A percentile compares a stretch with the other conserved stretches of the same genome.
These are phyloP conservation scores for Ochotona curzoniae DNA, from an alignment of 2,113 vertebrate species.

Conservation along the genomic window DNA sequence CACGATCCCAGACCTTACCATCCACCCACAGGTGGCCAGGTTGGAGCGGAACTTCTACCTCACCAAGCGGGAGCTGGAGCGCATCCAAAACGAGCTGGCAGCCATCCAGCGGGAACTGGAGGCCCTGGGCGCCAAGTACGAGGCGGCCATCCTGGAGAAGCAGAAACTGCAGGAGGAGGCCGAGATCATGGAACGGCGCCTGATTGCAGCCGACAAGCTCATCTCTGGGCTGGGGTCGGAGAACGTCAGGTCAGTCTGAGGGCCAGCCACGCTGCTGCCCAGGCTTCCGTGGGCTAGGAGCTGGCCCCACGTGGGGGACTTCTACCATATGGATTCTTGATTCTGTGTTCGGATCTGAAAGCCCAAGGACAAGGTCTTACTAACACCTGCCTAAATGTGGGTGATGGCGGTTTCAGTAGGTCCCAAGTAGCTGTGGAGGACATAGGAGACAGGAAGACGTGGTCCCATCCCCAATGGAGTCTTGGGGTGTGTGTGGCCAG, in stretches of 20 bases:
- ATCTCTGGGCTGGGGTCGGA: conserved; percentile 96
- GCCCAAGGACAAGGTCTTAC: rapidly evolving
- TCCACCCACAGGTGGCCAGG: conserved; percentile 89
- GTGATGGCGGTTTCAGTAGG: too few species aligned
- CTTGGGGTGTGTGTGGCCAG: not conserved
- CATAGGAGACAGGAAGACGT: not conserved
- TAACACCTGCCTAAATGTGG: too few species aligned
- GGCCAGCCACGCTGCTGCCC: rapidly evolving
- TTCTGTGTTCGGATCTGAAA: not conserved
- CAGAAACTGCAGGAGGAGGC: conserved; percentile 94
- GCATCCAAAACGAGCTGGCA: conserved; percentile 91
- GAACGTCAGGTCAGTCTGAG: conserved; percentile 91
- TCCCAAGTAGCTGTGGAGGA: not conserved
- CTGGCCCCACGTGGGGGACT: rapidly evolving
- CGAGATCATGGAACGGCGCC: conserved; percentile 95
- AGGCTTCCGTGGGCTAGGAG: too few species aligned
- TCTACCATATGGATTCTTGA: rapidly evolving
- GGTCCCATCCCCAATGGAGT: rapidly evolving
- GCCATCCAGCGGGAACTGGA: conserved; percentile 91
- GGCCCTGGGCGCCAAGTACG: conserved; percentile 91
- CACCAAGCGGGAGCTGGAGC: conserved; percentile 92
- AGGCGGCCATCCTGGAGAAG: conserved; percentile 91
- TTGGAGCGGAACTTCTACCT: conserved; percentile 93
- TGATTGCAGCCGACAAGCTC: conserved; percentile 95
- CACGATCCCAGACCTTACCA: too few species aligned